Evolutionary conservation across 2,797 vertebrate species (phyloP).

Genomic region (Prunella strophiata): DNA sequence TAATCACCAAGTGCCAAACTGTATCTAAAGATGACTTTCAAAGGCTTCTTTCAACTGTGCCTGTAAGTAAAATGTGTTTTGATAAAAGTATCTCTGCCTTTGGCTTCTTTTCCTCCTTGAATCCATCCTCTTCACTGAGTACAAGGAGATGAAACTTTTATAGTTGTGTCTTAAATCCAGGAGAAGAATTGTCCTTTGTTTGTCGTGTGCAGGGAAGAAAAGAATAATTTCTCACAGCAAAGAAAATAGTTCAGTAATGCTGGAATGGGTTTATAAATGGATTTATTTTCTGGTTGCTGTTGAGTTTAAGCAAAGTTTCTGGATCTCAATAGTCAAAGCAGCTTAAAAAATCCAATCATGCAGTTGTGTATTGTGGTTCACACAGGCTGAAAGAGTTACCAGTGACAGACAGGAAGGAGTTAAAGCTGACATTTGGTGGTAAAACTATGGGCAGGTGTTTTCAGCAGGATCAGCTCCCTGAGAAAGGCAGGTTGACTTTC

Average conservation of each 20-base stretch:
- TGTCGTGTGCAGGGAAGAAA: neutral
- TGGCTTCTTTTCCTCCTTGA: neutral
- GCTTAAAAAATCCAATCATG: neutral
- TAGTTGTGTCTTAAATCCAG: neutral
- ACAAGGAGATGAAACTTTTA: neutral
- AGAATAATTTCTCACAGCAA: neutral
- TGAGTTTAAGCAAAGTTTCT: neutral
- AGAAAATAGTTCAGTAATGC: neutral
- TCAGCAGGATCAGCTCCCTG: neutral
- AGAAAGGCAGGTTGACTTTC: neutral
- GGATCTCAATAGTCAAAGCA: neutral
- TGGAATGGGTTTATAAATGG: neutral
- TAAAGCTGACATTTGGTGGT: neutral
- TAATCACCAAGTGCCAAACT: slow-evolving; percentile 99
- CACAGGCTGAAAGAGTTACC: neutral
- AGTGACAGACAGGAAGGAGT: neutral
- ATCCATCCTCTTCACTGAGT: neutral
- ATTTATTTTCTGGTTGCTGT: neutral
- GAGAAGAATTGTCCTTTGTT: neutral
- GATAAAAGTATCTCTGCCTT: neutral
- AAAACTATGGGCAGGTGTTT: neutral
- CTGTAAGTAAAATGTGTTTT: slow-evolving; percentile 84
- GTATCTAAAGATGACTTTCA: slow-evolving; percentile 97
- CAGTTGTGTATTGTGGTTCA: neutral
- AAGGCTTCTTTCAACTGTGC: slow-evolving; percentile 97